These are phyloP conservation scores for Trichopoda pennipes DNA, from an alignment of 2,888 invertebrate species.

Conservation along the genomic window DNA sequence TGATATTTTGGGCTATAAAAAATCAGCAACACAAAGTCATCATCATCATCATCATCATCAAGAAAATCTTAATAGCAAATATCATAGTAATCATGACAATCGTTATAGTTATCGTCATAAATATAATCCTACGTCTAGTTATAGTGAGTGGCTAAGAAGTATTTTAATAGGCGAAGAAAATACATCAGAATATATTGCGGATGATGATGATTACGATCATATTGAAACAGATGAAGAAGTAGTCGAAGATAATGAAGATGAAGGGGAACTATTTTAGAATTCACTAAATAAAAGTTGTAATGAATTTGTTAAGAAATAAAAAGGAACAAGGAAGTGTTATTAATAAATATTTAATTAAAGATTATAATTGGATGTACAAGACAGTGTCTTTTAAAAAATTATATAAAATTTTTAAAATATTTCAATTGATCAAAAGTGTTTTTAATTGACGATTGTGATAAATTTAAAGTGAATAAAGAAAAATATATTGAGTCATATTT, in stretches of 20 bases:
- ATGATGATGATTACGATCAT: not conserved
- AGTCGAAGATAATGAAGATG: not conserved
- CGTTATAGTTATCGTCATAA: not conserved
- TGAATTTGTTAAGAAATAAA: not conserved
- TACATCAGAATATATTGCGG: not conserved
- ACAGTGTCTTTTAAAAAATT: no score
- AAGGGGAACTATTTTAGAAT: not conserved
- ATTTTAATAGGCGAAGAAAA: not conserved
- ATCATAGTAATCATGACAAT: not conserved
- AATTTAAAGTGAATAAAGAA: no score
- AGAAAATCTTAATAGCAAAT: not conserved
- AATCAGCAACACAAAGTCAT: not conserved
- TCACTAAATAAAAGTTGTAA: not conserved
- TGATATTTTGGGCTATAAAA: slow-evolving; percentile 14
- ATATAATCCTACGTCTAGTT: not conserved
- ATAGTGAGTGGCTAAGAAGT: not conserved
- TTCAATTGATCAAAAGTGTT: no score
- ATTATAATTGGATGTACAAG: no score
- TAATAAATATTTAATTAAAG: no score
- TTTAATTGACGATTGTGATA: no score
- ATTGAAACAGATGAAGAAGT: not conserved
- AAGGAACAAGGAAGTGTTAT: no score
- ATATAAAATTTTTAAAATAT: no score
- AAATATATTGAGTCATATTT: no score
- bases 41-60: not conserved